Evolutionary conservation across 2,888 invertebrate species (phyloP).

Genomic region (Nymphalis c-album): DNA sequence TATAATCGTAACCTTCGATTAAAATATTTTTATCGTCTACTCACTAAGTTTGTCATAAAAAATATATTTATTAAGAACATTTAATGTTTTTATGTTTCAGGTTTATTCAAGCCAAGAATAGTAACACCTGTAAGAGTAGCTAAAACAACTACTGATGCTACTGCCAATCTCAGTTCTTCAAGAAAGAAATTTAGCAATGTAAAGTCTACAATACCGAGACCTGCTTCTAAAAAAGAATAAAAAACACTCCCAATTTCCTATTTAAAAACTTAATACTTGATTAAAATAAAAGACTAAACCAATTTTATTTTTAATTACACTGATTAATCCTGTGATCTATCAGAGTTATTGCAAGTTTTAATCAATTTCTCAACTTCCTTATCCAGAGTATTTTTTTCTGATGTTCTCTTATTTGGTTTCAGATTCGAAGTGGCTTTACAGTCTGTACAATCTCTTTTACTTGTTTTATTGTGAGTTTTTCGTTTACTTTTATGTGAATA

Average conservation of each 20-base stretch:
- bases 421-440: slow-evolving; percentile 47
- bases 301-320: neutral
- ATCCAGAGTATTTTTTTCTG: slow-evolving; percentile 56
- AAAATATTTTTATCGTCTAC: too few species aligned
- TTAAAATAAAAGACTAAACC: slow-evolving; percentile 7
- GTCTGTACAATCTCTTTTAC: slow-evolving; percentile 46
- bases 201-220: slow-evolving; percentile 73
- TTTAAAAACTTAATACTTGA: slow-evolving; percentile 8
- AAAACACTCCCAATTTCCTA: slow-evolving; percentile 26
- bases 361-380: slow-evolving; percentile 67
- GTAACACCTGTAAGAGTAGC: slow-evolving; percentile 54
- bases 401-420: slow-evolving; percentile 54
- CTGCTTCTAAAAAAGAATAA: slow-evolving; percentile 56
- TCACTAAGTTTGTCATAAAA: too few species aligned
- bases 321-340: slow-evolving; percentile 45
- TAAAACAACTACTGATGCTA: slow-evolving; percentile 48
- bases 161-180: slow-evolving; percentile 57
- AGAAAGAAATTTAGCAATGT: slow-evolving; percentile 69
- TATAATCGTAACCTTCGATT: too few species aligned
- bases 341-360: slow-evolving; percentile 52
- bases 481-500: slow-evolving; percentile 46
- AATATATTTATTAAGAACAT: neutral
- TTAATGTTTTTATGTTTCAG: slow-evolving; percentile 46
- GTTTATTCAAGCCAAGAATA: slow-evolving; percentile 60
- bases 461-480: slow-evolving; percentile 30